Evolutionary conservation across 2,888 invertebrate genomes (phyloP), one percentile per base, ranked within the genome.

Genomic region (Limenitis camilla): DNA sequence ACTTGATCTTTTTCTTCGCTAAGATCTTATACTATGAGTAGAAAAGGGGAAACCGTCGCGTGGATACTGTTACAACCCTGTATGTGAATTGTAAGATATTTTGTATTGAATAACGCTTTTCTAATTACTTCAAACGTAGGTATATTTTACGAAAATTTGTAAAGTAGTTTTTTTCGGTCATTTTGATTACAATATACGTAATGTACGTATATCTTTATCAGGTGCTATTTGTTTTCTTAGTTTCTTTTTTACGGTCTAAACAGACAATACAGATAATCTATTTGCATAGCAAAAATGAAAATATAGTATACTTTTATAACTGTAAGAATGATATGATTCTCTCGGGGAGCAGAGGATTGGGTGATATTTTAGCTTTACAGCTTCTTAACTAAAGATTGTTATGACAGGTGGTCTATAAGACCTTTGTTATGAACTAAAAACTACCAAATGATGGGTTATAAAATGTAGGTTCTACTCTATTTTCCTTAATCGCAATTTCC

Each of bases 301-400:
- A 56, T 59, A 64, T 66, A 61, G 62, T 62, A 64, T 63, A 65
- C 60, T 63, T 74, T 74, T 74, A 67, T 74, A 72, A 76, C 70
- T 75, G 58, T 78, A 72, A 64, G 67, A 62, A 69, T 65, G 63
- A 67, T 66, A 63, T 64, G 66, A 79, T 81, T 81, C 81, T 86
- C 82, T 76, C 65, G 56, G 55, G 54, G 64, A 63, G 68, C 64
- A 68, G 81, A 78, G 82, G 72, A 78, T 77, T 72, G 67, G 68
- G 86, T 86, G 86, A 86, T 86, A 86, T 81, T 78, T 81, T 78
- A 85, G 86, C 86, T 86, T 86, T 86, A 86, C 80, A 72, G 85
- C 85, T 82, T 80, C 76, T 72, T 73, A 69, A 64, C 69, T 76
- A 69, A 77, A 68, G 66, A 74, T 74, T 70, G 64, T 72, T 19